These are phyloP conservation scores for Philonicus albiceps DNA, from an alignment of 2,888 invertebrate genomes.

Conservation along the genomic window DNA sequence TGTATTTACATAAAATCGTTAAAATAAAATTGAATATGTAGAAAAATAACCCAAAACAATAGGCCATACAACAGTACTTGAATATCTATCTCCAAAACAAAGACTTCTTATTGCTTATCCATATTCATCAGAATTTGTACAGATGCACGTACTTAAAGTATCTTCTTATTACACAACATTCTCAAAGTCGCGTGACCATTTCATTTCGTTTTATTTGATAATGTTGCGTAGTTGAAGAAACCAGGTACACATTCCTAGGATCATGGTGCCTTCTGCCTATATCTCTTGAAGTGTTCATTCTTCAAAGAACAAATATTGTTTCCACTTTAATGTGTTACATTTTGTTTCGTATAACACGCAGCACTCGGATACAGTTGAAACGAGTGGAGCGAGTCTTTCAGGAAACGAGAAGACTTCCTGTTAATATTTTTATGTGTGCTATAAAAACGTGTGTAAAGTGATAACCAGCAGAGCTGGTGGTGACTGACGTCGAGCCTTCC, in stretches of 20 bases:
- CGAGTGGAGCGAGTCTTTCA: neutral
- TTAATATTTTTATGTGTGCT: neutral
- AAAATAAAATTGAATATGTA: too few species aligned
- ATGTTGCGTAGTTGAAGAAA: neutral
- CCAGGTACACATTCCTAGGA: neutral
- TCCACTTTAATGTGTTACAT: neutral
- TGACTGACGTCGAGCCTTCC: neutral
- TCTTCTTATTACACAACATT: neutral
- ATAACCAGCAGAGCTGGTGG: neutral
- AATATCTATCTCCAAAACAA: too few species aligned
- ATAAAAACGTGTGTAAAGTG: neutral
- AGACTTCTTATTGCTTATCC: too few species aligned
- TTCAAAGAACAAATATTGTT: neutral
- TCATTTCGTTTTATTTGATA: neutral
- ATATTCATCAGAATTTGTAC: neutral
- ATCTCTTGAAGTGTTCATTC: neutral
- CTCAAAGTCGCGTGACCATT: neutral
- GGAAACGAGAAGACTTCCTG: neutral
- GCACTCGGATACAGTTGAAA: neutral
- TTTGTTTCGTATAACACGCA: neutral
- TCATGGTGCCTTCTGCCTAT: neutral
- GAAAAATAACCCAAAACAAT: too few species aligned
- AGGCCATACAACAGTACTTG: too few species aligned
- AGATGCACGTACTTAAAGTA: neutral
- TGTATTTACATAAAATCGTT: neutral